phyloP scores from a whole-genome alignment of 1,140 invertebrate species.

The Tribolium castaneum region DNA sequence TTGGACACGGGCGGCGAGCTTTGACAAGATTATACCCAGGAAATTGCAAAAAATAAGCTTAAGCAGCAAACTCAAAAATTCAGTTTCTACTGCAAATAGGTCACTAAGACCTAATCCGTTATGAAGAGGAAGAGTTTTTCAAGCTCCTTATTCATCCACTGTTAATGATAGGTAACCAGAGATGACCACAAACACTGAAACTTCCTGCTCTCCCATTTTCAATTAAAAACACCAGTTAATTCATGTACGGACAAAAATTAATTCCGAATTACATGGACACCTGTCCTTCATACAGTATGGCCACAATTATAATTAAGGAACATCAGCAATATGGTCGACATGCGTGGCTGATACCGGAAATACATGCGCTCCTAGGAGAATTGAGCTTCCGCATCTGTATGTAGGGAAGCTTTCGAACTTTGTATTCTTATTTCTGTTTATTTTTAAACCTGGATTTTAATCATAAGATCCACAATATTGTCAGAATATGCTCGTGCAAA shows the following conservation, averaged over 20 bases:
- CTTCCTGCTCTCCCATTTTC: constrained; percentile 4
- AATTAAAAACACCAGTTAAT: not conserved
- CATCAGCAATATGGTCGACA: constrained; percentile 47
- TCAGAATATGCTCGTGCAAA: too few species aligned
- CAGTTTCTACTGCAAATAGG: not conserved
- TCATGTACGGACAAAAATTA: not conserved
- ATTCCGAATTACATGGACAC: constrained; percentile 9
- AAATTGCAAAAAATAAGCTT: constrained; percentile 1
- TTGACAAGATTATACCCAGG: not conserved
- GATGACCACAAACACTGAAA: not conserved
- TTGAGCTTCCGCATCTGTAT: not conserved
- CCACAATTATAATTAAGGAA: constrained; percentile 25
- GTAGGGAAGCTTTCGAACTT: not conserved
- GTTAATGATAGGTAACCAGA: constrained; percentile 23
- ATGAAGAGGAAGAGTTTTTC: not conserved
- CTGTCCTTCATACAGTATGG: constrained; percentile 26
- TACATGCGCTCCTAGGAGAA: constrained; percentile 25
- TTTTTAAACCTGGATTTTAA: too few species aligned
- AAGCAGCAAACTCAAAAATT: not conserved
- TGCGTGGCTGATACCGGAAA: constrained; percentile 45
- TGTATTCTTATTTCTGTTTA: too few species aligned
- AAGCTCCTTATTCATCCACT: not conserved
- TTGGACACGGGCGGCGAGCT: not conserved
- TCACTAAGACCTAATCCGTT: not conserved
- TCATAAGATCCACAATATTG: too few species aligned